Evolutionary conservation across 1,140 invertebrate genomes (phyloP).

Genomic region (Orius laevigatus): DNA sequence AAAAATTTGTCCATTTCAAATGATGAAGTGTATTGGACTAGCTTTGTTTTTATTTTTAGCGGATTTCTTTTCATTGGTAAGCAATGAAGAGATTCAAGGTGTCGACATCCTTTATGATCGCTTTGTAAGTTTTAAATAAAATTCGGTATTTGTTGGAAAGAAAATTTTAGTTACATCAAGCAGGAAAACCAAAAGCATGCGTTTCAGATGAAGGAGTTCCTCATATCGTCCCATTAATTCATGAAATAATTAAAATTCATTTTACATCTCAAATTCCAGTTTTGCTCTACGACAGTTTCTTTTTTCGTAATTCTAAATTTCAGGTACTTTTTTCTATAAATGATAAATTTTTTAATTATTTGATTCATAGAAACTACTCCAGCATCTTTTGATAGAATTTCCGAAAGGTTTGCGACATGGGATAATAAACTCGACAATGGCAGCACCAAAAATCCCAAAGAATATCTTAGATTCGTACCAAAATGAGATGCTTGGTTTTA

Average conservation of each 20-base stretch:
- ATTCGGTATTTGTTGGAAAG: too few relatives aligned
- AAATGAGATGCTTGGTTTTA: conserved; percentile 3
- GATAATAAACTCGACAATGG: conserved; percentile 5
- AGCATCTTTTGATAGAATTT: background rate
- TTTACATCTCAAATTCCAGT: conserved; percentile 4
- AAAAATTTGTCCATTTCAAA: too few relatives aligned
- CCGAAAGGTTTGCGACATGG: background rate
- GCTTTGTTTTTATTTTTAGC: too few relatives aligned
- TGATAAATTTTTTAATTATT: background rate
- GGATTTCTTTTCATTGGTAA: too few relatives aligned
- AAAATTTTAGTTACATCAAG: too few relatives aligned
- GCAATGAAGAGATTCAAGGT: too few relatives aligned
- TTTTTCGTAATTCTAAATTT: background rate
- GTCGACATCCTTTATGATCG: too few relatives aligned
- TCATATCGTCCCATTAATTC: conserved; percentile 4
- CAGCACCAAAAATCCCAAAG: background rate
- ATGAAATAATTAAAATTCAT: background rate
- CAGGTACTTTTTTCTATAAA: background rate
- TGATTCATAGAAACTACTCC: background rate
- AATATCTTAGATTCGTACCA: background rate
- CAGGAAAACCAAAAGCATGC: background rate
- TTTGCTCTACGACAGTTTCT: conserved; percentile 7
- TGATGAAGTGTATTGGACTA: too few relatives aligned
- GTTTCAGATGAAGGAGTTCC: background rate
- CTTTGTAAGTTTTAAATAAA: too few relatives aligned